Evolutionary conservation across 2,888 invertebrate species (phyloP).

Genomic region (Mimachlamys varia): DNA sequence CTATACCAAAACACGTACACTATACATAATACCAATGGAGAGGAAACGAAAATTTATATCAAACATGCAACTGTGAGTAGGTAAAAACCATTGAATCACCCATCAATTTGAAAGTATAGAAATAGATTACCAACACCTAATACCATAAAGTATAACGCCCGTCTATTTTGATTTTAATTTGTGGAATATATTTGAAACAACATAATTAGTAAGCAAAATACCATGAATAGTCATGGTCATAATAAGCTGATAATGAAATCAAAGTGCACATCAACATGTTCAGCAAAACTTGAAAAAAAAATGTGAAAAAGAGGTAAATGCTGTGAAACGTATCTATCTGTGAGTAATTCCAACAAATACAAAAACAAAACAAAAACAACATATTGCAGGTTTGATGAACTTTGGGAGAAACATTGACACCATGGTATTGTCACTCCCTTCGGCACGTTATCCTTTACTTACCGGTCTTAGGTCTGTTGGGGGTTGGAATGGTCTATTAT

Average conservation of each 20-base stretch:
- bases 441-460: conserved; percentile 46
- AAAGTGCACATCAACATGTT: background rate
- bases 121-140: background rate
- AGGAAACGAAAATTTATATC: background rate
- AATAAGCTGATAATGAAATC: conserved; percentile 2
- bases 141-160: background rate
- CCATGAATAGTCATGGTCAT: conserved; percentile 4
- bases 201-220: background rate
- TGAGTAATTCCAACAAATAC: background rate
- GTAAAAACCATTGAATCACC: background rate
- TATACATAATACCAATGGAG: background rate
- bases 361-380: background rate
- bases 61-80: conserved; percentile 22
- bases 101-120: background rate
- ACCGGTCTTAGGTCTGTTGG: conserved; percentile 67
- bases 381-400: background rate
- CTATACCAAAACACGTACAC: background rate
- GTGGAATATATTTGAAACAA: background rate
- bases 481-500: conserved; percentile 62
- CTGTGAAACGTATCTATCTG: conserved; percentile 14
- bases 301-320: background rate
- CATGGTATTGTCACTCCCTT: conserved; percentile 41
- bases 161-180: background rate
- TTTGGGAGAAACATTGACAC: background rate
- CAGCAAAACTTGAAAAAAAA: background rate